A percentile compares a stretch with the other conserved stretches of the same genome.
Conservation (phyloP, 2,113 vertebrate genomes). For the Copsychus sechellarum region DNA sequence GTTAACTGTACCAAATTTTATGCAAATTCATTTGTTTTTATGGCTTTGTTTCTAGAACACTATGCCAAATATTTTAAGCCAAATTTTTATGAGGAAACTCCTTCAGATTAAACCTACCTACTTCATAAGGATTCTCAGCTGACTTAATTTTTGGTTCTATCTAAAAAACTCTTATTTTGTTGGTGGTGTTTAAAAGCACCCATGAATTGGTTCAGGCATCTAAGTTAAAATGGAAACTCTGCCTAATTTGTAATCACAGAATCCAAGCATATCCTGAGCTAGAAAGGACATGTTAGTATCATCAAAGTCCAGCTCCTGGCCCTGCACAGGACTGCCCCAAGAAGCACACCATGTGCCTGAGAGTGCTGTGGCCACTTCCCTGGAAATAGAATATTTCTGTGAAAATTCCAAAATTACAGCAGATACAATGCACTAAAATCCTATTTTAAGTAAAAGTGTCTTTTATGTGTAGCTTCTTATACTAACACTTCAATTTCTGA, state of each 20-base stretch:
- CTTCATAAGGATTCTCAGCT: neutral
- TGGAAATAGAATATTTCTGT: neutral
- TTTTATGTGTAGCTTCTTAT: neutral
- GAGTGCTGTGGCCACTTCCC: neutral
- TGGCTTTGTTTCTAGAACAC: neutral
- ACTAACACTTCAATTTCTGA: neutral
- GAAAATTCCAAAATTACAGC: neutral
- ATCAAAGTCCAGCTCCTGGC: neutral
- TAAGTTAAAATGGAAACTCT: neutral
- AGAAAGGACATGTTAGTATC: neutral
- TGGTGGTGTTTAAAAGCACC: neutral
- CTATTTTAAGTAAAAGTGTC: neutral
- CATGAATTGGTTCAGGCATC: neutral
- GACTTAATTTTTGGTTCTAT: neutral
- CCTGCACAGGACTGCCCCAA: neutral
- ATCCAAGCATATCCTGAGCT: neutral
- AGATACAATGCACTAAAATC: neutral
- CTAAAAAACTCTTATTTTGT: neutral
- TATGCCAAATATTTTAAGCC: constrained; percentile 2
- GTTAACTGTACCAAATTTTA: constrained; percentile 38
- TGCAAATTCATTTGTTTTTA: neutral
- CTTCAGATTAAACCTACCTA: neutral
- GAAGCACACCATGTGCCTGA: too few species aligned
- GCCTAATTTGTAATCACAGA: neutral
- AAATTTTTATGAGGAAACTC: neutral